Base-by-base conservation (phyloP, 1,140 invertebrate species). In the Lepidurus arcticus region DNA sequence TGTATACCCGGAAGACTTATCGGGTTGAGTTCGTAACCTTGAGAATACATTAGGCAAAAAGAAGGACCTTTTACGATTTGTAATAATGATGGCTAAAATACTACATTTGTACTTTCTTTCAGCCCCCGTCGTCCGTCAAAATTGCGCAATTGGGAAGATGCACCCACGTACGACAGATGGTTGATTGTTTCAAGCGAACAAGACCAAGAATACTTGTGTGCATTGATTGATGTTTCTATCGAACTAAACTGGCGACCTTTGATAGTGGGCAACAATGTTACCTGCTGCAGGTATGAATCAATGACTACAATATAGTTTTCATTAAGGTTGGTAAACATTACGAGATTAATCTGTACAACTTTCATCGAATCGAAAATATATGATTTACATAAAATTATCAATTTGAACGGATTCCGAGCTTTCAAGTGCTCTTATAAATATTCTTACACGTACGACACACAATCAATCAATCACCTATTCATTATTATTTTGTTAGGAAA, bases 201-300 rank as follows among this genome's bases (percentile, higher is more conserved):
- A 42, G 79, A 78, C 13, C 44, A 45, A 8, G 44, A 42, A 42
- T 80, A 74, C 73, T 26, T 74, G 16, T 80, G 79, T 73, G 65
- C 77, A 7, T 44, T 78, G 73, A 42, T 76, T 42, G 76, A 80
- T 16, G 77, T 78, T 6, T 42, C 76, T 13, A 74, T 76, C 11
- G 79, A 80, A 42, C 73, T 78, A 7, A 77, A 74, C 44, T 80
- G 79, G 79, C 77, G 79, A 11, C 76, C 77, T 34, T 65, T 80
- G 11, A 74, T 80, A 24, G 73, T 80, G 8, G 79, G 77, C 1
- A 73, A 78, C 76, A 80, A 78, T 65, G 47, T 74, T 45, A 75
- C 78, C n/a, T 80, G 79, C 74, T 80, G 79, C 79, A 80, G 79
- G 79, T 80, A 34, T 47, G 77, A 65, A 47, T 21, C 16, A n/a